Conservation (phyloP, 1,140 invertebrate species). For the Aphelenchoides besseyi region DNA sequence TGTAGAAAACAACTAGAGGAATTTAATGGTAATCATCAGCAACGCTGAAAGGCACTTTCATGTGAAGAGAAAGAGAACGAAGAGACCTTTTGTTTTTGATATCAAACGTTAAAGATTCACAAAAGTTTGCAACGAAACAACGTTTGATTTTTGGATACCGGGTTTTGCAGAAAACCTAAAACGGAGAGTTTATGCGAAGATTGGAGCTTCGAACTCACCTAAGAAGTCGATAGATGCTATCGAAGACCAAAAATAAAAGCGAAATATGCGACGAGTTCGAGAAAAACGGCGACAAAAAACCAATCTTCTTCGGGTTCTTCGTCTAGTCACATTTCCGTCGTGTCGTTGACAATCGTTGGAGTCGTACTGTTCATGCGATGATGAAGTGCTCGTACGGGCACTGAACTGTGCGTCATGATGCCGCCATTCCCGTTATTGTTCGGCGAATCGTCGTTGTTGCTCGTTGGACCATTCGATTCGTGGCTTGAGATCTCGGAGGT, state of each 20-base stretch:
- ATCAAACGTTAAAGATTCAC: no score
- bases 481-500: not conserved
- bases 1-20: no score
- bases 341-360: not conserved
- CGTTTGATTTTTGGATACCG: no score
- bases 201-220: conserved; percentile 5
- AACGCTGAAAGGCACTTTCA: no score
- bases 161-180: no score
- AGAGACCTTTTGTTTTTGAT: no score
- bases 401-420: not conserved
- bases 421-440: not conserved
- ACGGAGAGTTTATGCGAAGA: no score
- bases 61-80: no score
- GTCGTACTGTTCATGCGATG: not conserved
- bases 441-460: not conserved
- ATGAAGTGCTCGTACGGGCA: not conserved
- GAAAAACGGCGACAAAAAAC: not conserved
- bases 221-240: not conserved
- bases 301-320: not conserved
- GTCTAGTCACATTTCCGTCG: conserved; percentile 1
- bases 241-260: not conserved
- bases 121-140: no score
- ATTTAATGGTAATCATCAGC: no score
- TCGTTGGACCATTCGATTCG: not conserved
- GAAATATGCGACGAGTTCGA: not conserved